These are phyloP conservation scores for Anthopleura xanthogrammica DNA, from an alignment of 92 coral and sea anemone genomes.

Conservation along the genomic window DNA sequence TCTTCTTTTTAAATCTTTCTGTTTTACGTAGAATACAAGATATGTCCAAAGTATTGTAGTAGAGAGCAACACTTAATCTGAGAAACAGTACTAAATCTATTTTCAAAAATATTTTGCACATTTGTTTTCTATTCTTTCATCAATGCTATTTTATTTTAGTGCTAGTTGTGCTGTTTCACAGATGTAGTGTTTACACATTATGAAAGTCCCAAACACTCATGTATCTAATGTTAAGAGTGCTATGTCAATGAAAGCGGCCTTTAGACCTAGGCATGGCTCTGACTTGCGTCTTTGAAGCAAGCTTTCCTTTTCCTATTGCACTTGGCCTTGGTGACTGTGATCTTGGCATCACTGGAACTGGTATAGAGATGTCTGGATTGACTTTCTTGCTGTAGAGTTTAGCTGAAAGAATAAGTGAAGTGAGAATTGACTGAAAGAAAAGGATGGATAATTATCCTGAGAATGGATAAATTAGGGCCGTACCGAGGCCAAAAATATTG, in stretches of 20 bases:
- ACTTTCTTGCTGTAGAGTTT: slow-evolving; percentile 53
- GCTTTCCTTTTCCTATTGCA: not conserved
- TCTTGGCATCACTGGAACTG: not conserved
- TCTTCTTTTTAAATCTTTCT: not conserved
- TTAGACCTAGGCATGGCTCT: not conserved
- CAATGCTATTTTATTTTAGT: no score
- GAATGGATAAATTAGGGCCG: no score
- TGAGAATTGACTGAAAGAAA: not conserved
- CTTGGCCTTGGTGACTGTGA: slow-evolving; percentile 6
- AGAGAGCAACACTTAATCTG: no score
- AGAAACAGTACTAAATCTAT: no score
- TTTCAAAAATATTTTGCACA: no score
- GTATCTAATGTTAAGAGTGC: not conserved
- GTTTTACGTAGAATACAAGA: no score
- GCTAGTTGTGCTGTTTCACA: no score
- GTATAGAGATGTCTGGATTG: slow-evolving; percentile 54
- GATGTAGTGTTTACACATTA: no score
- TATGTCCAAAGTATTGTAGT: no score
- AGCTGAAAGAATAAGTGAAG: slow-evolving; percentile 29
- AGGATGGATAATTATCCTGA: not conserved
- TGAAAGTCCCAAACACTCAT: not conserved
- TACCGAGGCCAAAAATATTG: no score
- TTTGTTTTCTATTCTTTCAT: no score
- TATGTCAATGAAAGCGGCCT: not conserved
- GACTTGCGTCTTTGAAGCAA: not conserved